A percentile compares a stretch with the other conserved stretches of the same genome.
phyloP scores from a whole-genome alignment of 1,140 invertebrate species.

The Listronotus bonariensis region DNA sequence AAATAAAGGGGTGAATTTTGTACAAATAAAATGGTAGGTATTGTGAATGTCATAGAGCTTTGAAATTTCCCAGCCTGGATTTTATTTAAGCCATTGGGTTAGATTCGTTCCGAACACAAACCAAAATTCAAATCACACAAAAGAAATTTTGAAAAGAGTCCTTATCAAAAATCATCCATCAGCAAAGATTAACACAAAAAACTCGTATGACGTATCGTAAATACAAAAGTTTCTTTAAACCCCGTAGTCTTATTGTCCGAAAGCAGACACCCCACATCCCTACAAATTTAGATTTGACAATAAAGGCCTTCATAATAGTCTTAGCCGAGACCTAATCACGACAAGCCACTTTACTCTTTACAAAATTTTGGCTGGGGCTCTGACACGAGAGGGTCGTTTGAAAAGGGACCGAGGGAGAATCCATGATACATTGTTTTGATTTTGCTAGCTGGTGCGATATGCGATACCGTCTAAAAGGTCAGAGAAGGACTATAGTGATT shows the following conservation, averaged over 20 bases:
- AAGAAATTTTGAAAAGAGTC: constrained; percentile 21
- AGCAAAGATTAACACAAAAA: constrained; percentile 29
- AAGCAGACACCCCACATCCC: constrained; percentile 33
- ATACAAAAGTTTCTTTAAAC: constrained; percentile 24
- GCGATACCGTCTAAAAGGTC: constrained; percentile 19
- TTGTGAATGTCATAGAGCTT: no score
- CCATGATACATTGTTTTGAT: constrained; percentile 35
- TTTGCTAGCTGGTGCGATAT: constrained; percentile 32
- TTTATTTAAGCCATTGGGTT: not conserved
- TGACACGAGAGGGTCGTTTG: constrained; percentile 15
- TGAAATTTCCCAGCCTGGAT: not conserved
- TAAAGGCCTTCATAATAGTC: constrained; percentile 32
- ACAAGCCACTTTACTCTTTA: constrained; percentile 49
- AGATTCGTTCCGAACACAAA: not conserved
- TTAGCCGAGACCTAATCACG: constrained; percentile 44
- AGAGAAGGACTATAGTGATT: constrained; percentile 1
- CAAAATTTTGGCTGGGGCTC: constrained; percentile 38
- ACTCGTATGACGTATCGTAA: constrained; percentile 25
- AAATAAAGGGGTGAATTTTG: no score
- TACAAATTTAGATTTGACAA: constrained; percentile 35
- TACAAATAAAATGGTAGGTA: no score
- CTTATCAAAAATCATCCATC: constrained; percentile 36
- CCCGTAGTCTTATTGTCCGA: constrained; percentile 23
- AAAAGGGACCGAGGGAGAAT: constrained; percentile 28
- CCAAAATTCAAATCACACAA: no score